Evolutionary conservation across 2,797 vertebrate species (phyloP).

Genomic region (Xyrichtys novacula): DNA sequence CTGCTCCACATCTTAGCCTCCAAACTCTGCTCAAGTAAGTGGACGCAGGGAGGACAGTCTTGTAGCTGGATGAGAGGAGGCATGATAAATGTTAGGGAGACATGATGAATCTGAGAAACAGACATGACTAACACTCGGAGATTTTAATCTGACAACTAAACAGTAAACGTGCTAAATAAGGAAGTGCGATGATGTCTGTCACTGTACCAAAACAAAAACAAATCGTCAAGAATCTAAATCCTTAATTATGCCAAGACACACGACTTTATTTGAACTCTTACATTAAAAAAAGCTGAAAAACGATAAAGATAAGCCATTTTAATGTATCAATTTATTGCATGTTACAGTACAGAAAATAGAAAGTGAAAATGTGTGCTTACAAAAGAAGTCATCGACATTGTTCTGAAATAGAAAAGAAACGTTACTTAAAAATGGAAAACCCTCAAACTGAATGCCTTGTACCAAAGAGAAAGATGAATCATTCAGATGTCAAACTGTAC

Average conservation of each 20-base stretch:
- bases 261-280: no score
- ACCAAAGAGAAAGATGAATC: constrained; percentile 52
- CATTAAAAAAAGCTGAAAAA: neutral
- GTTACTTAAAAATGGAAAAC: constrained; percentile 54
- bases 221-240: neutral
- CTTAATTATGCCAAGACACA: no score
- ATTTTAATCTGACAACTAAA: constrained; percentile 15
- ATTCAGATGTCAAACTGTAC: constrained; percentile 52
- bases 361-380: constrained; percentile 87
- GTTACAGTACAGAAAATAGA: constrained; percentile 94
- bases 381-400: constrained; percentile 75
- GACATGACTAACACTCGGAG: neutral
- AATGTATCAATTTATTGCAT: constrained; percentile 94
- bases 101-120: neutral
- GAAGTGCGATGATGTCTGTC: constrained; percentile 57
- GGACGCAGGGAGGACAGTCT: neutral
- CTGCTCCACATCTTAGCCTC: neutral
- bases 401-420: constrained; percentile 73
- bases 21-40: neutral
- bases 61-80: neutral
- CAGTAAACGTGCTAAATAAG: constrained; percentile 29
- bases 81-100: neutral
- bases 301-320: constrained; percentile 60
- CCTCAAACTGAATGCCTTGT: constrained; percentile 31
- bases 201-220: constrained; percentile 11